Base-by-base conservation (phyloP, 2,888 invertebrate genomes). In the Epinotia demarniana region DNA sequence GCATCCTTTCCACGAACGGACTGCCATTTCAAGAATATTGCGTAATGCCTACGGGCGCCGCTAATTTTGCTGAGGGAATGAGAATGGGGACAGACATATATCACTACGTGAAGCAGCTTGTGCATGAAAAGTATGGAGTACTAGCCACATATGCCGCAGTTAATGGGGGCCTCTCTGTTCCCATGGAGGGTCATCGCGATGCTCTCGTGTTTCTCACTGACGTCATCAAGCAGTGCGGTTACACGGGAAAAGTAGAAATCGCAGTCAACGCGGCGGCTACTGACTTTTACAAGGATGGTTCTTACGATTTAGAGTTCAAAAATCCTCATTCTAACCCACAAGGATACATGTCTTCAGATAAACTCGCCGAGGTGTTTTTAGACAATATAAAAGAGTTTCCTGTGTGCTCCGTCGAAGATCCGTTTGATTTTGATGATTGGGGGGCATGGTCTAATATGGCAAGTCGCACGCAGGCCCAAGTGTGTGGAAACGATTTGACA, bases 351-450 rank as follows among this genome's bases (percentile, higher is more conserved):
- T 95, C 96, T 33, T 96, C 98, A 0, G 98, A 97, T 72, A 96
- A 98, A 86, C 95, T 99, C 78, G 96, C 96, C 60, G 97, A 97
- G 77, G 90, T 99, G 79, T 99, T 99, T 92, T 95, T 97, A 84
- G 97, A 97, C 66, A 99, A 98, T 91, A 96, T 99, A 81, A 97
- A 97, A 84, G 97, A 98, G 77, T 99, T 98, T 85, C 97, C 97
- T 3, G 97, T 99, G 78, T 97, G 97, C 33, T 98, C 99, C 39
- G 97, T 99, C 86, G 99, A 99, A 90, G 99, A 99, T 96, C 98
- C 98, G 67, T 99, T 99, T 90, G 99, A 99, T 83, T 98, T 97
- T 90, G 99, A 99, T 87, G 98, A 99, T 88, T 99, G 99, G 99
- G 96, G 96, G n/a, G 98, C 99, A 27, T 99, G 99, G 98, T 95